Percentiles rank a stretch among this genome's conserved stretches.
Conservation (phyloP, 2,888 invertebrate genomes). For the Odontomyia ornata region DNA sequence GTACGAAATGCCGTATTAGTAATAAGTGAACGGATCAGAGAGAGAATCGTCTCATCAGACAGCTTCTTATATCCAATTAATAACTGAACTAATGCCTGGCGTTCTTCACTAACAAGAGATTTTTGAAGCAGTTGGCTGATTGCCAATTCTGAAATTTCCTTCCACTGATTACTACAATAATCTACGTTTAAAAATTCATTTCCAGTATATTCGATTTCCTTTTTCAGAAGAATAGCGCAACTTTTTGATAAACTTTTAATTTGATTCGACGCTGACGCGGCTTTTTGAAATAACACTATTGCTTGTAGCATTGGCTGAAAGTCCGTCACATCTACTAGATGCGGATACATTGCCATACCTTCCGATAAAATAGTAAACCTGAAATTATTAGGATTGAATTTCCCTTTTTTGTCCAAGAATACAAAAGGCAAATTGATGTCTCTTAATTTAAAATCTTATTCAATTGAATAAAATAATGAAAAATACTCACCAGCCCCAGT, state of each 20-base stretch:
- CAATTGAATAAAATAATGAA: too few relatives aligned
- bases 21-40: slow-evolving; percentile 11
- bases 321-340: slow-evolving; percentile 56
- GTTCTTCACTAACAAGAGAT: neutral
- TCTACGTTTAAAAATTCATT: neutral
- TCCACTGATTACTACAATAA: slow-evolving; percentile 44
- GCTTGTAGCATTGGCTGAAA: slow-evolving; percentile 54
- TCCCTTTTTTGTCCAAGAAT: too few relatives aligned
- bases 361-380: slow-evolving; percentile 59
- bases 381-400: slow-evolving; percentile 15
- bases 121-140: slow-evolving; percentile 37
- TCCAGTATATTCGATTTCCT: slow-evolving; percentile 13
- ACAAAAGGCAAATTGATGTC: too few relatives aligned
- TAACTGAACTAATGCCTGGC: slow-evolving; percentile 37
- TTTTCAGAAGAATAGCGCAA: slow-evolving; percentile 19
- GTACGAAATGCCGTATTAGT: slow-evolving; percentile 2
- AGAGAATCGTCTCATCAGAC: slow-evolving; percentile 27
- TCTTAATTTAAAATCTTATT: too few relatives aligned
- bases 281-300: slow-evolving; percentile 49
- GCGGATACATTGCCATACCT: slow-evolving; percentile 53
- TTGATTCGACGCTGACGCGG: slow-evolving; percentile 20
- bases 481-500: slow-evolving; percentile 58
- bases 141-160: slow-evolving; percentile 31
- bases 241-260: slow-evolving; percentile 17
- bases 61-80: slow-evolving; percentile 38